Conservation (phyloP, 2,888 invertebrate species). For the Bellardia pandia region DNA sequence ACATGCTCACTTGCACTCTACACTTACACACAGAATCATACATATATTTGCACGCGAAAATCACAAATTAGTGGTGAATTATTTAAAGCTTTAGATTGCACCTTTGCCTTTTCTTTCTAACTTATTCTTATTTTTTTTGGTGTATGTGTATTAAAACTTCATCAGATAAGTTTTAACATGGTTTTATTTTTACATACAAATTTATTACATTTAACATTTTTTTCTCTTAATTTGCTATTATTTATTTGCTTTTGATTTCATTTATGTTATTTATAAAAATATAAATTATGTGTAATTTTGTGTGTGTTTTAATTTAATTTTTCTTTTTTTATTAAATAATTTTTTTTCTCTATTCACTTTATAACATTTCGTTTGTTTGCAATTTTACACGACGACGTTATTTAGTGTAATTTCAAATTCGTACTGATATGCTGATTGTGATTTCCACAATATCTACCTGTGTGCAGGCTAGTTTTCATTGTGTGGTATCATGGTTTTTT, state of each 20-base stretch:
- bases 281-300: conserved; percentile 39
- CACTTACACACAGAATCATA: background rate
- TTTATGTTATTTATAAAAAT: conserved; percentile 34
- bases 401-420: conserved; percentile 77
- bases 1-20: conserved; percentile 20
- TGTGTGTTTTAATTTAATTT: conserved; percentile 26
- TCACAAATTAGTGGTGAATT: conserved; percentile 71
- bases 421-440: conserved; percentile 76
- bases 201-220: conserved; percentile 8
- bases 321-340: conserved; percentile 20
- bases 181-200: conserved; percentile 27
- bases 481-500: conserved; percentile 74
- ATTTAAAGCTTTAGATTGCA: conserved; percentile 70
- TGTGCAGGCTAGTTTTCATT: conserved; percentile 58
- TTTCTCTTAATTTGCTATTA: conserved; percentile 10
- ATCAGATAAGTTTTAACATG: conserved; percentile 19
- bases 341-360: conserved; percentile 58
- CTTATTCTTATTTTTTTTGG: conserved; percentile 34
- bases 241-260: conserved; percentile 35
- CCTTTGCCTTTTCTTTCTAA: conserved; percentile 68
- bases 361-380: conserved; percentile 51
- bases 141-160: conserved; percentile 51
- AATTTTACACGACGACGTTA: conserved; percentile 75
- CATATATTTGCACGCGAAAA: conserved; percentile 61
- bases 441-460: conserved; percentile 72